Conservation (phyloP, 2,113 vertebrate species). For the Saguinus midas region DNA sequence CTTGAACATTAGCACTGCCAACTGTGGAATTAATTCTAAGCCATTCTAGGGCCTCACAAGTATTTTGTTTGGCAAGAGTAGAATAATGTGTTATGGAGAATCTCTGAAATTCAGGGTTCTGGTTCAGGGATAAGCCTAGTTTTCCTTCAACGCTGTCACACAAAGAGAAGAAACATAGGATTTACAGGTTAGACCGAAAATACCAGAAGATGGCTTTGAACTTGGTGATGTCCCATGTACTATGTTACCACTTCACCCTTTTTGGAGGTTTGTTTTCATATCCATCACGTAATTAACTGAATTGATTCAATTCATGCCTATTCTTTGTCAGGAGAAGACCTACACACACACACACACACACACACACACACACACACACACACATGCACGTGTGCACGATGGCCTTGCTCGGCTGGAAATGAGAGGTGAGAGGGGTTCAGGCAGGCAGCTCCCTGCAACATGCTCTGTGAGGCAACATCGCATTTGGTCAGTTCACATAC, state of each 20-base stretch:
- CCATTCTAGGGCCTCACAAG: constrained; percentile 42
- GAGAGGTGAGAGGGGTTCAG: background rate
- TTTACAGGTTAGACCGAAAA: background rate
- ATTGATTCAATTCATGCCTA: background rate
- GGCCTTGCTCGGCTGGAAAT: background rate
- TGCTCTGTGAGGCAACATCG: background rate
- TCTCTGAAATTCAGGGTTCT: constrained; percentile 31
- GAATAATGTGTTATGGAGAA: background rate
- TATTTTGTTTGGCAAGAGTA: constrained; percentile 44
- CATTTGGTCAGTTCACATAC: background rate
- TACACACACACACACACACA: background rate
- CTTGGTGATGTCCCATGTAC: background rate
- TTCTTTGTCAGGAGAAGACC: background rate
- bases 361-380: too few relatives aligned
- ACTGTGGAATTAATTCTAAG: constrained; percentile 56
- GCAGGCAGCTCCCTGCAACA: background rate
- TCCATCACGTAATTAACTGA: background rate
- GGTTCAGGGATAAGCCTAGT: background rate
- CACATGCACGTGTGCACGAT: too few relatives aligned
- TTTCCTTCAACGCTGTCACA: background rate
- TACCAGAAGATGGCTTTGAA: background rate
- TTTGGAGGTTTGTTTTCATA: background rate
- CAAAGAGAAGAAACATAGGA: background rate
- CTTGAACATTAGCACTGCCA: background rate
- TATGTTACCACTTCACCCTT: background rate